Evolutionary conservation across 1,140 invertebrate genomes (phyloP).

Genomic region (Solen grandis): DNA sequence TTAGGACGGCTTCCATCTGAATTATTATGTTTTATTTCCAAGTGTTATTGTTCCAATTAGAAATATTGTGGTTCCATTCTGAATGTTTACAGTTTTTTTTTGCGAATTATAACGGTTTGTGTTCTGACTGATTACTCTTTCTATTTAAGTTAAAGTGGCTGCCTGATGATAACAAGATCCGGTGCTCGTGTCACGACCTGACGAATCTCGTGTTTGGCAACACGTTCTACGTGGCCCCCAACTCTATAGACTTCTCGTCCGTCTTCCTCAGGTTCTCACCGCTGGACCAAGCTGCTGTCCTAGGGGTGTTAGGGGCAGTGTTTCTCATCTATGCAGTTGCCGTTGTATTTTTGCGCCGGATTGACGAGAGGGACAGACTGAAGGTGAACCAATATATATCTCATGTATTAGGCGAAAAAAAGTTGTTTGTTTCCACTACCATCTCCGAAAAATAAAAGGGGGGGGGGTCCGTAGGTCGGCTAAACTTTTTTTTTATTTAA

Average conservation of each 20-base stretch:
- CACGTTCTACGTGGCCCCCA: slow-evolving; percentile 81
- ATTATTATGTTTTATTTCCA: no score
- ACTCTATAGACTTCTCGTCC: slow-evolving; percentile 82
- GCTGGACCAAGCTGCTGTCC: slow-evolving; percentile 68
- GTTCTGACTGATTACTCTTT: neutral
- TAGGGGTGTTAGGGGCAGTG: slow-evolving; percentile 80
- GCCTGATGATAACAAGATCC: neutral
- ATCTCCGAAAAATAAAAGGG: no score
- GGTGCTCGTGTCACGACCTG: slow-evolving; percentile 9
- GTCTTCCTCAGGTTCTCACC: slow-evolving; percentile 79
- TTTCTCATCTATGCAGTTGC: slow-evolving; percentile 78
- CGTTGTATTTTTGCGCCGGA: slow-evolving; percentile 78
- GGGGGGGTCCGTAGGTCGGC: no score
- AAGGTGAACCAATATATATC: no score
- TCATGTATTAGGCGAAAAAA: no score
- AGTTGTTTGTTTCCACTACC: no score
- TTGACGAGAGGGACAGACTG: slow-evolving; percentile 78
- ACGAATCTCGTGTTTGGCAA: slow-evolving; percentile 52
- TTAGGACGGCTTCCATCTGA: no score
- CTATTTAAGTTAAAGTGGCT: slow-evolving; percentile 21
- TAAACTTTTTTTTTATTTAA: no score
- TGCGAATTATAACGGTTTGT: no score
- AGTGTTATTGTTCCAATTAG: no score
- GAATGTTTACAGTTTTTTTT: no score
- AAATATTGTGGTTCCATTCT: no score